Percentiles rank a stretch among this genome's conserved stretches.
phyloP scores from a whole-genome alignment of 2,113 vertebrate genomes.

The Butorides virescens region DNA sequence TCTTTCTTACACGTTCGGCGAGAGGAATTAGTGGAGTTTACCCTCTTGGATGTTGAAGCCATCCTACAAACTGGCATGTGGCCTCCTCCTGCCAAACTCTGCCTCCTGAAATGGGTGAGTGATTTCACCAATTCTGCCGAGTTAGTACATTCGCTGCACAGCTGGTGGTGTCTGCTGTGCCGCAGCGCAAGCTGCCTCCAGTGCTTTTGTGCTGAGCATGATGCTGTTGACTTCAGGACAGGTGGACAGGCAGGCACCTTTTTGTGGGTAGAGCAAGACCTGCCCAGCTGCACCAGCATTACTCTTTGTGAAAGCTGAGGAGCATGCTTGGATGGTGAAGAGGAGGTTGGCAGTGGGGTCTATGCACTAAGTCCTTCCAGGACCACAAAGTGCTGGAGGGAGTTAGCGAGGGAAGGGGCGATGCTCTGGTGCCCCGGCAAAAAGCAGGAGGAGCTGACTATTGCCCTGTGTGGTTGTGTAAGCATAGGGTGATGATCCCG shows the following conservation, averaged over 20 bases:
- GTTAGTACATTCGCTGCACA: background rate
- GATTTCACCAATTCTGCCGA: background rate
- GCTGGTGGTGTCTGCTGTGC: background rate
- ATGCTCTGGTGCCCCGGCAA: background rate
- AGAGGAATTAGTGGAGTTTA: background rate
- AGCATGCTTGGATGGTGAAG: background rate
- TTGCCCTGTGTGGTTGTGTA: rapidly evolving
- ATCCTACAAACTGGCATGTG: background rate
- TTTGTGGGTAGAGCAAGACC: background rate
- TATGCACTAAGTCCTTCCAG: background rate
- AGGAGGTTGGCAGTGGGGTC: background rate
- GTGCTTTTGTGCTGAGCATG: background rate
- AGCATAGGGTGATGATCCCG: background rate
- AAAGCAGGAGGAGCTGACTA: background rate
- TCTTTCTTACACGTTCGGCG: rapidly evolving
- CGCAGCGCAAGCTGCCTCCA: background rate
- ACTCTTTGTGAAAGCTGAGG: background rate
- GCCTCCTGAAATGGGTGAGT: background rate
- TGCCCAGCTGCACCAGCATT: background rate
- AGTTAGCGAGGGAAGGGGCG: rapidly evolving
- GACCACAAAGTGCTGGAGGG: background rate
- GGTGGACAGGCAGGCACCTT: background rate
- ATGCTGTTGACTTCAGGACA: background rate
- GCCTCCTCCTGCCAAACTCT: background rate
- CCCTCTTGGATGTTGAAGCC: background rate